phyloP scores from a whole-genome alignment of 2,113 vertebrate species.

The Edolisoma coerulescens region DNA sequence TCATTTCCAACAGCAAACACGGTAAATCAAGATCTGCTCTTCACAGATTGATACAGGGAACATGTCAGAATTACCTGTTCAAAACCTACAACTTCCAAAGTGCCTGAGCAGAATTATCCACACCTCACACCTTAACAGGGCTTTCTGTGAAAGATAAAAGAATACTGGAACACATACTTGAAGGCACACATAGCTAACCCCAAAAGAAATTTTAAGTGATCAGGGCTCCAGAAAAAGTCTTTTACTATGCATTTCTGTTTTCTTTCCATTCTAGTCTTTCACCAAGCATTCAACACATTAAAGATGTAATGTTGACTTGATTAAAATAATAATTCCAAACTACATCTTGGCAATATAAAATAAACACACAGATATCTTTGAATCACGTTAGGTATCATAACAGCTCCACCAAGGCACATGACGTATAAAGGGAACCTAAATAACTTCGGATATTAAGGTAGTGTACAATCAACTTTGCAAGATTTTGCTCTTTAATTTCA shows the following conservation, averaged over 20 bases:
- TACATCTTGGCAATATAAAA: background rate
- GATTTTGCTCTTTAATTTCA: background rate
- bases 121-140: background rate
- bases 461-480: background rate
- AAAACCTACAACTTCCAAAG: background rate
- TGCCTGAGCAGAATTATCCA: background rate
- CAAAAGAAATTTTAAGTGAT: background rate
- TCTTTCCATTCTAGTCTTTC: background rate
- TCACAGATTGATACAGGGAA: conserved; percentile 47
- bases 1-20: background rate
- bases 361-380: background rate
- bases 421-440: background rate
- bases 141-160: background rate
- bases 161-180: background rate
- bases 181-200: background rate
- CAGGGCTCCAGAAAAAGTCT: background rate
- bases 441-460: background rate
- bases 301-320: background rate
- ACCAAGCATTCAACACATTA: background rate
- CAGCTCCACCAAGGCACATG: background rate
- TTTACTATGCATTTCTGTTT: background rate
- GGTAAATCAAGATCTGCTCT: background rate
- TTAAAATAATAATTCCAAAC: background rate
- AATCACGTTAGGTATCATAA: background rate
- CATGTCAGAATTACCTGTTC: background rate